These are phyloP conservation scores for Leuctra nigra DNA, from an alignment of 2,888 invertebrate genomes.

Conservation along the genomic window DNA sequence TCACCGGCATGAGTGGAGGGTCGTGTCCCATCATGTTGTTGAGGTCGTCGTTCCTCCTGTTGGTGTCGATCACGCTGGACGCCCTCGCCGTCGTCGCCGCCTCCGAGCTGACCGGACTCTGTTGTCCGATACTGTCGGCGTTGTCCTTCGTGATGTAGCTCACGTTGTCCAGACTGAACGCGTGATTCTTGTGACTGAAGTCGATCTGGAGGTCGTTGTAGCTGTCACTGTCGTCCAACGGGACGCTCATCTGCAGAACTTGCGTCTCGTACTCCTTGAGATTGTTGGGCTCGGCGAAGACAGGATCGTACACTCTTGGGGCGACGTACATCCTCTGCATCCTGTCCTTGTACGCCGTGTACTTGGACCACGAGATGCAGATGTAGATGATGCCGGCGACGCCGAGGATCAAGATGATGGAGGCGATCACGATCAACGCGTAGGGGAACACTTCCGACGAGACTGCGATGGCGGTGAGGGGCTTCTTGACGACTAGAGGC, in stretches of 20 bases:
- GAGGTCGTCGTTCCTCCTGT: conserved; percentile 30
- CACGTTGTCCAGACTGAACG: conserved; percentile 81
- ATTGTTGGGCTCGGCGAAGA: conserved; percentile 62
- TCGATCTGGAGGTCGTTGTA: conserved; percentile 74
- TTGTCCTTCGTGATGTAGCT: conserved; percentile 82
- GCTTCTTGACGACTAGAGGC: conserved; percentile 39
- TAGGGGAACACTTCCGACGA: conserved; percentile 76
- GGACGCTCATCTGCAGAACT: conserved; percentile 87
- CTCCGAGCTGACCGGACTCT: conserved; percentile 76
- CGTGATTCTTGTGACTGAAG: conserved; percentile 80
- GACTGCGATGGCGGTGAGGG: conserved; percentile 43
- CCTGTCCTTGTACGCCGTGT: conserved; percentile 81
- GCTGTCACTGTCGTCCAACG: conserved; percentile 73
- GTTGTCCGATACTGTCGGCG: conserved; percentile 55
- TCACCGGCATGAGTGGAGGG: conserved; percentile 44
- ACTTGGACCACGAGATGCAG: conserved; percentile 90
- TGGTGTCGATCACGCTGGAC: conserved; percentile 46
- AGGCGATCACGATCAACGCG: conserved; percentile 80
- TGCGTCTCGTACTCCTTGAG: conserved; percentile 93
- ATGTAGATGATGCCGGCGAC: conserved; percentile 87
- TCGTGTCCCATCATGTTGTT: conserved; percentile 30
- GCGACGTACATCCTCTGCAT: conserved; percentile 66
- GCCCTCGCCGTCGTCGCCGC: conserved; percentile 77
- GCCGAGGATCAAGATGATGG: conserved; percentile 81
- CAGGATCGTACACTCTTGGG: conserved; percentile 63